Percentiles rank a stretch among this genome's conserved stretches.
Conservation (phyloP, 1,140 invertebrate genomes). For the Manduca sexta region DNA sequence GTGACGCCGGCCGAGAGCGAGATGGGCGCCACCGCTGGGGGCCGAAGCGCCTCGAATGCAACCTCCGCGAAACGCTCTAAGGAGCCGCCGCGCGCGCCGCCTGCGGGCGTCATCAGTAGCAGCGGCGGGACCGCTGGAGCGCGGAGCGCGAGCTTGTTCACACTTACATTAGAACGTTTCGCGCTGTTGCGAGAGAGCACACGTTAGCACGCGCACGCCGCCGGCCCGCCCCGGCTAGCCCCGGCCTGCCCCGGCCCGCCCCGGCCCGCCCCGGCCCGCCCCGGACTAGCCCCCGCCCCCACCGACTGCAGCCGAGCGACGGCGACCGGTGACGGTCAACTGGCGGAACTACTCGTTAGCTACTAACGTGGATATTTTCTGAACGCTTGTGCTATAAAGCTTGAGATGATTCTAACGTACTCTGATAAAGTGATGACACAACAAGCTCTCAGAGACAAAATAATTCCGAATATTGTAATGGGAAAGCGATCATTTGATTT, state of each 20-base stretch:
- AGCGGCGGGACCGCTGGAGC: slow-evolving; percentile 1
- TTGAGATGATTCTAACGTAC: no score
- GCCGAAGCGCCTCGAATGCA: slow-evolving; percentile 81
- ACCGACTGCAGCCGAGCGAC: no score
- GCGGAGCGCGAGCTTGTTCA: slow-evolving; percentile 18
- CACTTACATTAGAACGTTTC: slow-evolving; percentile 64
- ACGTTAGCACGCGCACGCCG: slow-evolving; percentile 27
- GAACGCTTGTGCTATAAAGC: no score
- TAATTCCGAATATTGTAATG: no score
- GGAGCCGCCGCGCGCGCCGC: slow-evolving; percentile 77
- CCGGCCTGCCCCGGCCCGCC: slow-evolving; percentile 26
- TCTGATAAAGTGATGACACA: no score
- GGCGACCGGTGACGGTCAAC: no score
- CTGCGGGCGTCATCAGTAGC: slow-evolving; percentile 46
- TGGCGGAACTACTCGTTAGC: no score
- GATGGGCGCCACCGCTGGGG: slow-evolving; percentile 79
- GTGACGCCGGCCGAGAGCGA: slow-evolving; percentile 81
- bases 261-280: no score
- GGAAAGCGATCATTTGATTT: no score
- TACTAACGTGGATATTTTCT: no score
- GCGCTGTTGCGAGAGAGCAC: slow-evolving; percentile 44
- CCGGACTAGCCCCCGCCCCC: no score
- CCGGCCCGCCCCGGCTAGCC: slow-evolving; percentile 19
- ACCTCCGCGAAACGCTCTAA: slow-evolving; percentile 81
- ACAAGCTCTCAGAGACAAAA: no score